phyloP scores from a whole-genome alignment of 2,113 vertebrate genomes.

The Edolisoma coerulescens region DNA sequence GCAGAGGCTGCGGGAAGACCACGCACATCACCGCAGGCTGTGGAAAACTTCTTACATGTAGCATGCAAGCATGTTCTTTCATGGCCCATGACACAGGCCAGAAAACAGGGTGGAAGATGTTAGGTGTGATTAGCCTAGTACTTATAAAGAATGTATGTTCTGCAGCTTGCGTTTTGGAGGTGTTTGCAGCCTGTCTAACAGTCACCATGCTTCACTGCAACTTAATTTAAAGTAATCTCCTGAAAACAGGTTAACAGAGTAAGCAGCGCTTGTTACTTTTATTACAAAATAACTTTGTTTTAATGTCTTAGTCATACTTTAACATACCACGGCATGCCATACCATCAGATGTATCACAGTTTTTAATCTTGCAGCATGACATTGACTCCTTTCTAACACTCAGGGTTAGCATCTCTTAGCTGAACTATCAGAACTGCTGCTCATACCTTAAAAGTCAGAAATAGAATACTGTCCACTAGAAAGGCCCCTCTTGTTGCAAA shows the following conservation, averaged over 20 bases:
- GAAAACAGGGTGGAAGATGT: not conserved
- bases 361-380: not conserved
- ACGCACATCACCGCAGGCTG: not conserved
- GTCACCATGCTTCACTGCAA: not conserved
- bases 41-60: not conserved
- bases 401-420: not conserved
- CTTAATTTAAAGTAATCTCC: not conserved
- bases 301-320: not conserved
- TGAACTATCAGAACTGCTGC: conserved; percentile 5
- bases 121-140: not conserved
- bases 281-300: conserved; percentile 4
- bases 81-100: not conserved
- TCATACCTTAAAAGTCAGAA: not conserved
- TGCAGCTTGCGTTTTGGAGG: not conserved
- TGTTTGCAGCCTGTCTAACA: not conserved
- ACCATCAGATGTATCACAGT: not conserved
- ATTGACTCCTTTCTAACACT: not conserved
- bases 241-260: not conserved
- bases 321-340: not conserved
- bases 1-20: not conserved
- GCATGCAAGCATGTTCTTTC: not conserved
- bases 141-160: not conserved
- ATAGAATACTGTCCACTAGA: not conserved
- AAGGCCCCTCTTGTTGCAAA: not conserved
- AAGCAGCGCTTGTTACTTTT: not conserved